Evolutionary conservation across 2,888 invertebrate species (phyloP).

Genomic region (Operophtera brumata): DNA sequence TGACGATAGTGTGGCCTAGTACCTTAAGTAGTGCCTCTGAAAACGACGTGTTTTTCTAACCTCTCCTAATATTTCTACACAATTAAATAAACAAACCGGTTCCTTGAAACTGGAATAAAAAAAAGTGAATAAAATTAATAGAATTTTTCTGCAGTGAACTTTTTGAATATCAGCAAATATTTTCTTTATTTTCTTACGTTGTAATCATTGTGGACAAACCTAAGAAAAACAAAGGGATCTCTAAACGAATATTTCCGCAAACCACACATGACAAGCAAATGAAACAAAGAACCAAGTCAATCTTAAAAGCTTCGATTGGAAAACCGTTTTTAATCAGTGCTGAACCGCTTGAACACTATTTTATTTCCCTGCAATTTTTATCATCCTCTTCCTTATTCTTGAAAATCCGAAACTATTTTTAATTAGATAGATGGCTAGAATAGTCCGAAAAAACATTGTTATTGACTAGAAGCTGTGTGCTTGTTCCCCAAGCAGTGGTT

Average conservation of each 20-base stretch:
- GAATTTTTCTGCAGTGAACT: conserved; percentile 12
- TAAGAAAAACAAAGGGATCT: neutral
- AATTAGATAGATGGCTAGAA: too few relatives aligned
- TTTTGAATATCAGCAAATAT: neutral
- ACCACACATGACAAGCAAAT: neutral
- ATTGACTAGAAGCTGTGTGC: too few relatives aligned
- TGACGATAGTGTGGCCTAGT: conserved; percentile 67
- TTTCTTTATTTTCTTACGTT: neutral
- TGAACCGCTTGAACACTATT: neutral
- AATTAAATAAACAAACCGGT: conserved; percentile 22
- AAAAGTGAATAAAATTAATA: conserved; percentile 20
- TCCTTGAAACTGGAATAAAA: conserved; percentile 15
- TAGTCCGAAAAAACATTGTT: too few relatives aligned
- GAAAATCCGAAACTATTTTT: too few relatives aligned
- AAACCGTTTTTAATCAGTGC: neutral
- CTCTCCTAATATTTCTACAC: conserved; percentile 27
- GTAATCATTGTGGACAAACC: neutral
- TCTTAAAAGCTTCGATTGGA: neutral
- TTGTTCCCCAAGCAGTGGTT: too few relatives aligned
- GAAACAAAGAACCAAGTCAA: neutral
- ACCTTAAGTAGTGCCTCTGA: conserved; percentile 52
- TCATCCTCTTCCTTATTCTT: too few relatives aligned
- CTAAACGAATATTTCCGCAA: neutral
- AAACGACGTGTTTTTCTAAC: conserved; percentile 53
- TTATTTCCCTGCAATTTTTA: too few relatives aligned